Base-by-base conservation (phyloP, 2,888 invertebrate species). In the Eupithecia centaureata region DNA sequence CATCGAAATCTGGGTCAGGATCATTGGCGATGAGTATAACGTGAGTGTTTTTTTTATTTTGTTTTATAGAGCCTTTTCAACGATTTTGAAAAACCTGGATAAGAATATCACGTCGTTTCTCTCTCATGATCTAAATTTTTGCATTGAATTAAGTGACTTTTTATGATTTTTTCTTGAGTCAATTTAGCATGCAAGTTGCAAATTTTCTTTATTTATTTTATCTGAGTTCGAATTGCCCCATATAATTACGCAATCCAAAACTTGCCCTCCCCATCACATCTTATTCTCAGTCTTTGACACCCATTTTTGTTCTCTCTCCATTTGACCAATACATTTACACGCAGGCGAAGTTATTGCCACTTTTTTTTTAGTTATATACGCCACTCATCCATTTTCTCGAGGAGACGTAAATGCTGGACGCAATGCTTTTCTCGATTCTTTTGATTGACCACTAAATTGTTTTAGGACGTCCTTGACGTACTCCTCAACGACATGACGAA, bases 1-100 rank as follows among this genome's bases (percentile, higher is more conserved):
- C 0, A 89, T 94, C 1, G 95, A 95, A 76, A 93, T 96, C 63
- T 96, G 96, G 95, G 94, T 95, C 1, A 90, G 95, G 65, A 92
- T 96, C 8, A 94, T 96, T 71, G 96, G 95, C 57, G 89, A 94
- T 13, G 87, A 95, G 25, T 95, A 95, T 79, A 95, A 94, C 78
- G 95, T 95, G 81, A 91, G 94, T 88, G 32, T 54, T 61, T 27
- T 60, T 56, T 47, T 27, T 15, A 52, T 25, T 52, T 27, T 52
- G 25, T 52, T 27, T 52, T 52, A 27, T 52, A 25, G 13, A 22
- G 27, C 52, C 5, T 1, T 27, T 27, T 27, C 22, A 27, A 27
- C 27, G 27, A 52, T 52, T 47, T 12, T 47, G 47, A 12, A 22
- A 10, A 18, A 18, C 8, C 8, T 42, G 18, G 5, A 42, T n/a